A percentile compares a stretch with the other conserved stretches of the same genome.
Evolutionary conservation across 2,888 invertebrate species (phyloP).

Genomic region (Hoplodrina ambigua): DNA sequence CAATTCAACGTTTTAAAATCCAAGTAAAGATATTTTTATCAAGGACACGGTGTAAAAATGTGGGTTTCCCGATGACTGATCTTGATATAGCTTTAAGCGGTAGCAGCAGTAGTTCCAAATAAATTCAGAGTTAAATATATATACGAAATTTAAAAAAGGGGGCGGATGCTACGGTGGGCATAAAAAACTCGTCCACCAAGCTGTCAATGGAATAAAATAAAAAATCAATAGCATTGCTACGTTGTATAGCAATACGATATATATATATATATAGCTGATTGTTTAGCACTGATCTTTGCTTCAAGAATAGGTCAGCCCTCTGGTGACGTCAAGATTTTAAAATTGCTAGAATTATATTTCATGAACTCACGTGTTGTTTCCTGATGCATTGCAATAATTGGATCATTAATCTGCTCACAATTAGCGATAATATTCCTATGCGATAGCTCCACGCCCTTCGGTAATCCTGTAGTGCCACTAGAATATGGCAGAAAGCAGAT

Average conservation of each 20-base stretch:
- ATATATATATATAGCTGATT: too few species aligned
- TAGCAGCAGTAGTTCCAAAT: too few species aligned
- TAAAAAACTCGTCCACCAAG: too few species aligned
- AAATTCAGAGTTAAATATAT: too few species aligned
- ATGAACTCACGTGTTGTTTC: constrained; percentile 82
- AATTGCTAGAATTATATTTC: background rate
- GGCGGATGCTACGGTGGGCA: too few species aligned
- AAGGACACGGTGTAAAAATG: background rate
- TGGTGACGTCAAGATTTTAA: background rate
- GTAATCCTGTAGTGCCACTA: constrained; percentile 96
- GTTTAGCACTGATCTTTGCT: too few species aligned
- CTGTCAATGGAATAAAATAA: too few species aligned
- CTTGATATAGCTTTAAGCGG: background rate
- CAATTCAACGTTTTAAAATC: constrained; percentile 12
- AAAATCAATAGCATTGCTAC: too few species aligned
- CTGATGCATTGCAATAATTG: constrained; percentile 71
- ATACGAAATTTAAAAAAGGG: too few species aligned
- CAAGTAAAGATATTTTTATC: too few species aligned
- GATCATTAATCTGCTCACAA: constrained; percentile 81
- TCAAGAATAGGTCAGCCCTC: background rate
- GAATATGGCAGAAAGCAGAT: constrained; percentile 94
- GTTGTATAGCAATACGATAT: too few species aligned
- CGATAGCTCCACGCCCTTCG: constrained; percentile 94
- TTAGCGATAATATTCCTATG: constrained; percentile 91
- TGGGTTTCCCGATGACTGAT: background rate